These are phyloP conservation scores for Anguilla marmorata DNA, from an alignment of 2,797 vertebrate species.

Conservation along the genomic window DNA sequence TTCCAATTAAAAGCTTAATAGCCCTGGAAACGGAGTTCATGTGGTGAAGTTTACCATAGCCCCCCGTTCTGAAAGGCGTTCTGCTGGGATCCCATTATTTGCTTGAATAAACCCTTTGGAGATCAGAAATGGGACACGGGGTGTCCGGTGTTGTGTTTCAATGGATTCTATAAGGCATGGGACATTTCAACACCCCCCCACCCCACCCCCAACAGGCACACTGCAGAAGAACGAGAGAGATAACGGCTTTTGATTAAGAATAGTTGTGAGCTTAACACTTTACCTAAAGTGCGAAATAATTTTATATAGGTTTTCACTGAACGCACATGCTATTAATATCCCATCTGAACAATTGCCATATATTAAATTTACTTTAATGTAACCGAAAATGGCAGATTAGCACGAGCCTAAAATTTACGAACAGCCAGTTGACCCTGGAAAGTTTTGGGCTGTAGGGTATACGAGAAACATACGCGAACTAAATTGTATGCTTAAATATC, in stretches of 20 bases:
- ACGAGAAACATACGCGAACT: background rate
- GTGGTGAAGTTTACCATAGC: conserved; percentile 87
- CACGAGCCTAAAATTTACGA: background rate
- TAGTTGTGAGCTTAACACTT: conserved; percentile 3
- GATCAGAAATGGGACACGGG: conserved; percentile 81
- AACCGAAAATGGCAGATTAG: background rate
- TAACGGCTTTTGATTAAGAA: background rate
- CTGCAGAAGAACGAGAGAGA: background rate
- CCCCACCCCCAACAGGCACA: conserved; percentile 38
- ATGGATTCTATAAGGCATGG: conserved; percentile 78
- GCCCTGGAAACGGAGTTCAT: conserved; percentile 94
- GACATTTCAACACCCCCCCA: conserved; percentile 76
- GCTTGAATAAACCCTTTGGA: conserved; percentile 99
- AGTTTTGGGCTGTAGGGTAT: background rate
- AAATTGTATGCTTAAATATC: background rate
- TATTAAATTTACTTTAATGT: background rate
- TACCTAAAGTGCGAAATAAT: background rate
- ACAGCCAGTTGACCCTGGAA: background rate
- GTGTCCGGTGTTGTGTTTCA: conserved; percentile 93
- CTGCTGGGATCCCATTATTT: conserved; percentile 94
- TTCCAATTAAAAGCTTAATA: conserved; percentile 99
- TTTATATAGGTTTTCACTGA: background rate
- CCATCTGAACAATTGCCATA: background rate
- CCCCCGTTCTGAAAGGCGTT: conserved; percentile 82
- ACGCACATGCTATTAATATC: background rate